Conservation (phyloP, 2,797 vertebrate species). For the Thripadectes ignobilis region DNA sequence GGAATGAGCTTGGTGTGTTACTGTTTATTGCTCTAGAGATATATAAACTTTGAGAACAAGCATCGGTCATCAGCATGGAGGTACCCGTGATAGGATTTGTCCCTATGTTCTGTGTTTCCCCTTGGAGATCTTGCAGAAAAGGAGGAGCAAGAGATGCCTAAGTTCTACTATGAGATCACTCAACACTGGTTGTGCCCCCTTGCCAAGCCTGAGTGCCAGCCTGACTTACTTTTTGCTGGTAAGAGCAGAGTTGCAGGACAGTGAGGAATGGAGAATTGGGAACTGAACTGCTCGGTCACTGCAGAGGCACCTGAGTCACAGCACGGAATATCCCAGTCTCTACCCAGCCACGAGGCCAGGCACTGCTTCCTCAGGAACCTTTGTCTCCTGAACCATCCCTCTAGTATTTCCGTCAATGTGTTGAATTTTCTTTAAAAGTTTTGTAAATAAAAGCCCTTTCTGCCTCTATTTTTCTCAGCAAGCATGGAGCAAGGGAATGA, state of each 20-base stretch:
- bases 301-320: neutral
- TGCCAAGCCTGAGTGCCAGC: neutral
- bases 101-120: neutral
- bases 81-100: rapidly evolving
- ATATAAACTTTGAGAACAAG: neutral
- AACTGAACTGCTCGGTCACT: neutral
- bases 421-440: neutral
- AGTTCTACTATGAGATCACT: neutral
- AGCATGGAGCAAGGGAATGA: neutral
- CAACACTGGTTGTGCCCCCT: rapidly evolving
- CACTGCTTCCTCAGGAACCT: neutral
- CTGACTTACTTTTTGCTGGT: neutral
- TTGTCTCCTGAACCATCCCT: neutral
- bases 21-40: neutral
- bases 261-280: neutral
- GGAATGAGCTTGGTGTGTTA: neutral
- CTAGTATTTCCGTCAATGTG: neutral
- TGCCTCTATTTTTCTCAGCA: neutral
- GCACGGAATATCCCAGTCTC: neutral
- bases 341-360: neutral
- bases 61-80: neutral
- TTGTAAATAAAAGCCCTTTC: neutral
- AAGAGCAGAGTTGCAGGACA: neutral
- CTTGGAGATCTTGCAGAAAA: neutral
- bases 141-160: neutral